Base-by-base conservation (phyloP, 2,888 invertebrate species). In the Drosophila mulleri region DNA sequence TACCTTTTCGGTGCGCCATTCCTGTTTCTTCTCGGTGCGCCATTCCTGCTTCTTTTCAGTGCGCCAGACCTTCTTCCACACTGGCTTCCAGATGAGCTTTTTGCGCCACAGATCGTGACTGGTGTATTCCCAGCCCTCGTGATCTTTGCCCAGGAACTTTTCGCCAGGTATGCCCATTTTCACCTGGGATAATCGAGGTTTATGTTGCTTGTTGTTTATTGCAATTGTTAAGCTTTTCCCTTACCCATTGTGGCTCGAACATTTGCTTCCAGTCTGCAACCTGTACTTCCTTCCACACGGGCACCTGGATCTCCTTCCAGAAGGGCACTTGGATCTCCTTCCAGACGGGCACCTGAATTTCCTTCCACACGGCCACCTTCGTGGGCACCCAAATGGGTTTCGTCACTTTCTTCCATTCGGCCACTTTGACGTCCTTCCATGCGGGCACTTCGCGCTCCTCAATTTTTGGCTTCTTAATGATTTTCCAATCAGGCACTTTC, bases 91-190 rank as follows among this genome's bases (percentile, higher is more conserved):
- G 84, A 93, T 69, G 16, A 97, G 93, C 91, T 96, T 97, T 93
- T 97, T 97, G 91, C 96, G 96, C 97, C 97, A 97, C 37, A 97
- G 93, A 92, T 97, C 97, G 89, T 97, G 97, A 48, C 96, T 96
- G 41, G 96, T 96, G 90, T 96, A 96, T 91, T 97, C 96, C 95
- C 96, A 96, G 14, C 97, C 97, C 63, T 96, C 95, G 69, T 96
- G 95, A 93, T 97, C 97, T 88, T 96, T 96, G 26, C 97, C 97
- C 69, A 96, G 93, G 88, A 95, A 96, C 91, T 97, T 96, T 83
- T 96, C 96, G 9, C 97, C 97, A 0, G 96, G 97, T 57, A 97
- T 94, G 56, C 96, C 96, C 93, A 93, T 93, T 88, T 94, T 94
- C 12, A 94, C 83, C 83, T 83, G 2, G 16, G n/a, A 41, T 26